Evolutionary conservation across 2,888 invertebrate species (phyloP).

Genomic region (Amphimallon solstitiale): DNA sequence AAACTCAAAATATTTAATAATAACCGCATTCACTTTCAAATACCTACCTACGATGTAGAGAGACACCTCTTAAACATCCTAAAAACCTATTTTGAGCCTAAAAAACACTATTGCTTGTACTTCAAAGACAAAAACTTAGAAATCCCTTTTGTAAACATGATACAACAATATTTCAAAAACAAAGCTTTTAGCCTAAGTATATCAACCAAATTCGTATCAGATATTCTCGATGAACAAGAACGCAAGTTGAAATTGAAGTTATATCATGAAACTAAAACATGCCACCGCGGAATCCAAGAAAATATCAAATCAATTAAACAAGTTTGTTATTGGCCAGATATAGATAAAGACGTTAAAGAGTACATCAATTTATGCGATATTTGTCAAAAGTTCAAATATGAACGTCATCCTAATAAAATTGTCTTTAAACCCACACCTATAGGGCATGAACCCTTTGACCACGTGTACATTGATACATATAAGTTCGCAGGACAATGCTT

Average conservation of each 20-base stretch:
- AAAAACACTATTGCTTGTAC: not conserved
- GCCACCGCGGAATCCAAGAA: slow-evolving; percentile 15
- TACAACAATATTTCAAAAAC: slow-evolving; percentile 9
- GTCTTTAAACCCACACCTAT: slow-evolving; percentile 25
- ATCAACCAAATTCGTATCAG: not conserved
- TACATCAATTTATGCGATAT: slow-evolving; percentile 31
- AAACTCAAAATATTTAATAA: too few species aligned
- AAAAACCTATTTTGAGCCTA: too few species aligned
- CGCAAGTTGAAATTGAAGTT: slow-evolving; percentile 1
- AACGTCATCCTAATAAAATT: slow-evolving; percentile 27
- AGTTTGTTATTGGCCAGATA: slow-evolving; percentile 22
- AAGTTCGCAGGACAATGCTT: slow-evolving; percentile 34
- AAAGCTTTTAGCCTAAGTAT: slow-evolving; percentile 8
- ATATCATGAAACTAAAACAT: slow-evolving; percentile 28
- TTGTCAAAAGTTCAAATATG: slow-evolving; percentile 33
- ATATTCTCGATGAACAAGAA: slow-evolving; percentile 17
- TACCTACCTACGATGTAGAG: too few species aligned
- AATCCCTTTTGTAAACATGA: not conserved
- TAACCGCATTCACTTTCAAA: too few species aligned
- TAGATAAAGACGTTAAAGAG: slow-evolving; percentile 12
- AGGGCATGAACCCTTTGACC: slow-evolving; percentile 23
- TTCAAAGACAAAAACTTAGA: not conserved
- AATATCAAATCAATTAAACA: slow-evolving; percentile 22
- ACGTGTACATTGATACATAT: slow-evolving; percentile 24
- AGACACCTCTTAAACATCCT: too few species aligned